Percentiles rank a stretch among this genome's conserved stretches.
Conservation (phyloP, 2,888 invertebrate species). For the Coleophora flavipennella region DNA sequence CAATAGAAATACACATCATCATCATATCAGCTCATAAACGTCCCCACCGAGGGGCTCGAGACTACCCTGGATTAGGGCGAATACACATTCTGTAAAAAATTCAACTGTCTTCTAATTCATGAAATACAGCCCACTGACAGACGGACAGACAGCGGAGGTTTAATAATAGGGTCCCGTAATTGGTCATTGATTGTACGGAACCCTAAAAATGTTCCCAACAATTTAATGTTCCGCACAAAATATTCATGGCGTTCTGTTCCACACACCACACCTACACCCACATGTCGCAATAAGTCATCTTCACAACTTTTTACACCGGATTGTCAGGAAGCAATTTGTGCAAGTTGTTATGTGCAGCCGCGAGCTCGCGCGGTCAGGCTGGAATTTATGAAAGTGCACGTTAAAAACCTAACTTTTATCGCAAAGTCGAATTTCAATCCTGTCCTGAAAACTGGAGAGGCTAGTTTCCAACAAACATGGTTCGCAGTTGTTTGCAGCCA, state of each 20-base stretch:
- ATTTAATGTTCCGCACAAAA: background rate
- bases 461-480: slow-evolving; percentile 15
- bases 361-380: slow-evolving; percentile 29
- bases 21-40: too few relatives aligned
- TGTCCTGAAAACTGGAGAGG: slow-evolving; percentile 14
- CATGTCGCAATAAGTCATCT: slow-evolving; percentile 25
- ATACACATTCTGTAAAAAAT: too few relatives aligned
- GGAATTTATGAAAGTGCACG: slow-evolving; percentile 39
- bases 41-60: too few relatives aligned
- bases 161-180: too few relatives aligned
- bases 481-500: slow-evolving; percentile 25
- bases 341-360: slow-evolving; percentile 36
- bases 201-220: background rate
- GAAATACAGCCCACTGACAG: too few relatives aligned
- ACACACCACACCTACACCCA: background rate
- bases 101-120: too few relatives aligned
- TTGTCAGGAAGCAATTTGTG: slow-evolving; percentile 37
- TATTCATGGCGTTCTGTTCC: background rate
- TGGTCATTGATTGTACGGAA: too few relatives aligned
- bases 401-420: slow-evolving; percentile 24
- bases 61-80: too few relatives aligned
- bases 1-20: too few relatives aligned
- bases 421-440: slow-evolving; percentile 10
- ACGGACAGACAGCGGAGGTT: too few relatives aligned
- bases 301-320: slow-evolving; percentile 33